Percentiles rank a stretch among this genome's conserved stretches.
These are phyloP conservation scores for Limnephilus marmoratus DNA, from an alignment of 2,888 invertebrate species.

Conservation along the genomic window DNA sequence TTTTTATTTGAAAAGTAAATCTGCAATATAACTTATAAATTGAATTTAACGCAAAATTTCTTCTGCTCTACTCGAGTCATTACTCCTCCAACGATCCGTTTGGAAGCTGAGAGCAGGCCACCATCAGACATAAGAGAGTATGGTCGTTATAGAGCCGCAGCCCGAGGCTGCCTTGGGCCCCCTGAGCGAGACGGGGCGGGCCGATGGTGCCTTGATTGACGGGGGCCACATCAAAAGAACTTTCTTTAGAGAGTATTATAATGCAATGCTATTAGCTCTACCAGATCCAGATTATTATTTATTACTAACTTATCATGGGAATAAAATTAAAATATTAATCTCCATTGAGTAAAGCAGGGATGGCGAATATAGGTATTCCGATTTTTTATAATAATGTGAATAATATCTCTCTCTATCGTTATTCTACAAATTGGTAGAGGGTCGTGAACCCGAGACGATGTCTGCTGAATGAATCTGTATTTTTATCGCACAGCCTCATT, in stretches of 20 bases:
- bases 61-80: neutral
- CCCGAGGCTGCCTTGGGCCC: neutral
- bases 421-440: no score
- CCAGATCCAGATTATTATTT: neutral
- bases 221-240: neutral
- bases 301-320: neutral
- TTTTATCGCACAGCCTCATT: no score
- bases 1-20: no score
- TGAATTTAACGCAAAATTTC: neutral
- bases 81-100: neutral
- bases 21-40: neutral
- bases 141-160: neutral
- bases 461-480: no score
- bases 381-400: no score
- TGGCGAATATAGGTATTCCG: no score
- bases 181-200: neutral
- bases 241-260: slow-evolving; percentile 2
- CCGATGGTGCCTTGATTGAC: neutral
- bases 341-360: neutral
- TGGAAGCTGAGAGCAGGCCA: neutral
- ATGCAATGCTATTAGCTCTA: neutral
- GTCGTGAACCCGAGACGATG: no score
- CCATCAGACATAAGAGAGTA: neutral
- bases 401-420: no score
- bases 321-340: neutral